Conservation (phyloP, 1,140 invertebrate species). For the Drosophila yakuba region DNA sequence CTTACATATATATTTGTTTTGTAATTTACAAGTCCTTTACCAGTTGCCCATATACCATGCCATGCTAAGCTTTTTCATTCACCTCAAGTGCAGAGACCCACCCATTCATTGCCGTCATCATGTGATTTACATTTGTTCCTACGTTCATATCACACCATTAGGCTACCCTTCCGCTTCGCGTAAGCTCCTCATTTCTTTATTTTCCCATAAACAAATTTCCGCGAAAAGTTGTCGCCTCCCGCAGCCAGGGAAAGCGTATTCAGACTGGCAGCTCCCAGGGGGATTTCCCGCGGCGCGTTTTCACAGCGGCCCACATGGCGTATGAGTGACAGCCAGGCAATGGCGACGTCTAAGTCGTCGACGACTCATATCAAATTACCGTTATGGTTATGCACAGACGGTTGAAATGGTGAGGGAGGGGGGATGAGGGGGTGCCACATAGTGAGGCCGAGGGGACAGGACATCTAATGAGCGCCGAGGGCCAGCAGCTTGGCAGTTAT, state of each 20-base stretch:
- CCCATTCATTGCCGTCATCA: constrained; percentile 15
- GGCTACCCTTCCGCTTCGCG: neutral
- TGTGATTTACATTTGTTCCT: constrained; percentile 10
- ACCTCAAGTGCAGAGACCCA: constrained; percentile 4
- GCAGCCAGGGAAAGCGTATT: constrained; percentile 17
- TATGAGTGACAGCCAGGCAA: constrained; percentile 61
- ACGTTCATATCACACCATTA: neutral
- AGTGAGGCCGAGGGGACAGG: neutral
- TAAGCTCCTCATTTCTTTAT: constrained; percentile 2
- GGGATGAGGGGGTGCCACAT: neutral
- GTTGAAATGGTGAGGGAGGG: neutral
- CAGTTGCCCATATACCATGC: neutral
- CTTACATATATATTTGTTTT: too few relatives aligned
- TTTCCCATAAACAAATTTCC: constrained; percentile 12
- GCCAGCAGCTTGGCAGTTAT: constrained; percentile 36
- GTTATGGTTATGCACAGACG: constrained; percentile 46
- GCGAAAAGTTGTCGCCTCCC: constrained; percentile 1
- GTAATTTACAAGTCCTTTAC: neutral
- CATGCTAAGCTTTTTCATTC: neutral
- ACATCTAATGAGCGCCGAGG: constrained; percentile 34
- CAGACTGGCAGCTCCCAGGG: constrained; percentile 38
- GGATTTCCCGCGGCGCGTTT: constrained; percentile 11
- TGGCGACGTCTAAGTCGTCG: constrained; percentile 45
- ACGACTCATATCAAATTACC: constrained; percentile 67
- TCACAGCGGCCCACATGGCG: constrained; percentile 50